These are phyloP conservation scores for Punctoribates punctum DNA, from an alignment of 2,888 invertebrate species.

Conservation along the genomic window DNA sequence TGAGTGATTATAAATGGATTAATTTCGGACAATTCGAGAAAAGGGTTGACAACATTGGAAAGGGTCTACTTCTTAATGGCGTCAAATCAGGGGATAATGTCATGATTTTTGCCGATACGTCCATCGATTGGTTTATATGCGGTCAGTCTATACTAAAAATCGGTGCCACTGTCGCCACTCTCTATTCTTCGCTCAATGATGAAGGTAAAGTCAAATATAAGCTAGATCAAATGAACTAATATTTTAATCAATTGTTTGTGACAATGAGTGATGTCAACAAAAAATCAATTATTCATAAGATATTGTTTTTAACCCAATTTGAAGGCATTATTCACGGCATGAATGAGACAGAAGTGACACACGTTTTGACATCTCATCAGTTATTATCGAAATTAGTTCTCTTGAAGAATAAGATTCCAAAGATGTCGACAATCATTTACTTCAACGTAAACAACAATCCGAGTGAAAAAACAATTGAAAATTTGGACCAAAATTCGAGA, in stretches of 20 bases:
- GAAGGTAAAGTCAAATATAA: slow-evolving; percentile 62
- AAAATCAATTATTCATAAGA: background rate
- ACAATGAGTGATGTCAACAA: too few species aligned
- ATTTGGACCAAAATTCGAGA: slow-evolving; percentile 52
- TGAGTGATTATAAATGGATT: slow-evolving; percentile 90
- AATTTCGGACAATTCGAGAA: slow-evolving; percentile 72
- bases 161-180: slow-evolving; percentile 68
- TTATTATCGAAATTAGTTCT: slow-evolving; percentile 79
- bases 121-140: slow-evolving; percentile 95
- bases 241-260: too few species aligned
- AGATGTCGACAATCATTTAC: slow-evolving; percentile 62
- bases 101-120: slow-evolving; percentile 93
- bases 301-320: too few species aligned
- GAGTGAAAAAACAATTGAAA: slow-evolving; percentile 13
- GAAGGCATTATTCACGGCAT: slow-evolving; percentile 73
- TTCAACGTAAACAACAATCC: slow-evolving; percentile 49
- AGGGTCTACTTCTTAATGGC: slow-evolving; percentile 76
- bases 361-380: slow-evolving; percentile 87
- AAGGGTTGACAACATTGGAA: slow-evolving; percentile 71
- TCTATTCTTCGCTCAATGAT: slow-evolving; percentile 94
- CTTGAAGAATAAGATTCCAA: background rate
- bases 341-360: slow-evolving; percentile 90
- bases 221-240: too few species aligned
- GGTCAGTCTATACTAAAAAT: slow-evolving; percentile 94
- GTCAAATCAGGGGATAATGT: slow-evolving; percentile 69